Evolutionary conservation across 1,140 invertebrate species (phyloP).

Genomic region (Neodiprion fabricii): DNA sequence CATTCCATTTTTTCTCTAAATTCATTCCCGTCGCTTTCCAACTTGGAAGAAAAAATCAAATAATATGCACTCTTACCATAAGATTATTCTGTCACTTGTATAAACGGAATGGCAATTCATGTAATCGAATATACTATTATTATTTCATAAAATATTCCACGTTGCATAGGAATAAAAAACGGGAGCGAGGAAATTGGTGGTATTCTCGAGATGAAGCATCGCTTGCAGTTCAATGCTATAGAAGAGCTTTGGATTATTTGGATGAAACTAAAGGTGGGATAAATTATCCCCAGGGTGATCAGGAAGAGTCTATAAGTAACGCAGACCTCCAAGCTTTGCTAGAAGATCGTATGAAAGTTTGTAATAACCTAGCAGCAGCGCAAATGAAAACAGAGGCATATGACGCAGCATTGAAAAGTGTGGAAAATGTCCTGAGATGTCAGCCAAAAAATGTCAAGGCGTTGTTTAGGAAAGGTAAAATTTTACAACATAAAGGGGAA

Average conservation of each 20-base stretch:
- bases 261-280: constrained; percentile 72
- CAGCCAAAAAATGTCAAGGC: constrained; percentile 91
- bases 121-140: not conserved
- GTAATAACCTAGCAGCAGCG: constrained; percentile 89
- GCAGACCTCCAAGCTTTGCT: constrained; percentile 68
- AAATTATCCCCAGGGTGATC: constrained; percentile 34
- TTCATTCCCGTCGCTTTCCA: too few relatives aligned
- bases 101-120: not conserved
- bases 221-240: constrained; percentile 83
- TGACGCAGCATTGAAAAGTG: constrained; percentile 80
- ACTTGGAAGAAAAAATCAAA: too few relatives aligned
- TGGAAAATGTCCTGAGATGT: constrained; percentile 79
- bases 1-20: too few relatives aligned
- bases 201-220: constrained; percentile 79
- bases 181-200: constrained; percentile 88
- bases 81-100: not conserved
- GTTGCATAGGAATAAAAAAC: constrained; percentile 73
- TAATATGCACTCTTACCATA: too few relatives aligned
- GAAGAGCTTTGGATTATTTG: constrained; percentile 82
- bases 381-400: constrained; percentile 86
- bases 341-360: constrained; percentile 80
- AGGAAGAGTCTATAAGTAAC: constrained; percentile 53
- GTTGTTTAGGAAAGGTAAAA: constrained; percentile 80
- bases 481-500: constrained; percentile 68
- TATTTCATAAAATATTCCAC: not conserved